Evolutionary conservation across 1,140 invertebrate species (phyloP), one percentile per base, ranked within the genome.

Genomic region (Neodiprion lecontei): DNA sequence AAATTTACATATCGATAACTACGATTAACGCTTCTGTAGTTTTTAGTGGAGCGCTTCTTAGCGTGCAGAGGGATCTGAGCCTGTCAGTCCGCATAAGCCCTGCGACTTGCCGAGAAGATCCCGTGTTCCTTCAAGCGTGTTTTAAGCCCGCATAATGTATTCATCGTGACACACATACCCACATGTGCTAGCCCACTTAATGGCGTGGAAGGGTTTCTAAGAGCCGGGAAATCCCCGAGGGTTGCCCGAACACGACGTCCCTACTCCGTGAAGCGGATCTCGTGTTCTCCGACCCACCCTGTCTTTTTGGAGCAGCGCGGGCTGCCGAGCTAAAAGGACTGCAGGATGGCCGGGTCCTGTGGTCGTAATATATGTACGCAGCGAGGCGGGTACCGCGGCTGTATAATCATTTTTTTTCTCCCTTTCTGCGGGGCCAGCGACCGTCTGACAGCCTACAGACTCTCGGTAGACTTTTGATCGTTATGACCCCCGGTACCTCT

Each of bases 361-460:
- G 28, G 28, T 40, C 28, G 28, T 40, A 40, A 40, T 40, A 40
- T 40, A 40, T 40, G 28, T 5, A 40, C 5, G 28, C 28, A 40
- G 28, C 5, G 28, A 40, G 28, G 28, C 28, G 28, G 53, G 3
- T 61, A 61, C 53, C 53, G n/a, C n/a, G n/a, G 5, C 28, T 17
- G 53, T 61, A 17, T 61, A 61, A 61, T 61, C 53, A 12, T 61
- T 61, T 61, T 61, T 61, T 61, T 61, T 17, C 53, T 61, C 53
- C n/a, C 53, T 40, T 40, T 40, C 53, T 61, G n/a, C 53, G 9
- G n/a, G 53, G 53, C n/a, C 28, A 17, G 53, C 53, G 11, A 61
- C 53, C 53, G 53, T 61, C 53, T 61, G 53, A 17, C 53, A 61
- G n/a, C 53, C 53, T 17, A 17, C 53, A 61, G 53, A 61, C 53